phyloP scores from a whole-genome alignment of 2,113 vertebrate species.

The Pedetes capensis region DNA sequence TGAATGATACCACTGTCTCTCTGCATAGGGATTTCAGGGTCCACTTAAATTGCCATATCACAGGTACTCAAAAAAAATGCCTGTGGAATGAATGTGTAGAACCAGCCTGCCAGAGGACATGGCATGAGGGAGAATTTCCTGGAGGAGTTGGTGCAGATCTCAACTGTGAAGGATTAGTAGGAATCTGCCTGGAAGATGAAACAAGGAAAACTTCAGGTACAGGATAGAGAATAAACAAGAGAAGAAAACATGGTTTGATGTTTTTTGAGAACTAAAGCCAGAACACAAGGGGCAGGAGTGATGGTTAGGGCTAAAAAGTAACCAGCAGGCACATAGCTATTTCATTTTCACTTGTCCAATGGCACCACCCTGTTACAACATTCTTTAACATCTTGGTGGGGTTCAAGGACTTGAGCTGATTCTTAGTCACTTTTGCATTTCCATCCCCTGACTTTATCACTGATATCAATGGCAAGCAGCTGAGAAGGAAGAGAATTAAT shows the following conservation, averaged over 20 bases:
- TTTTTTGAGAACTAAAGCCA: background rate
- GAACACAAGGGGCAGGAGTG: background rate
- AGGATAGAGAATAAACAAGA: background rate
- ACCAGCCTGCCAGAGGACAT: background rate
- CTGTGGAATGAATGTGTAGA: background rate
- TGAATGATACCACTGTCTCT: background rate
- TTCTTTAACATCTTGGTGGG: background rate
- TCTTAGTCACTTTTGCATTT: background rate
- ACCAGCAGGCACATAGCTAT: background rate
- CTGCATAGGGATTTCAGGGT: background rate
- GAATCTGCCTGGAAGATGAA: background rate
- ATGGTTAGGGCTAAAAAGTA: background rate
- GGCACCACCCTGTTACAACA: background rate
- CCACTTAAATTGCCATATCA: accelerated
- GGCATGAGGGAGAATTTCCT: background rate
- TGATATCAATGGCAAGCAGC: background rate
- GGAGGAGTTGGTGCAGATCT: background rate
- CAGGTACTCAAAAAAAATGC: background rate
- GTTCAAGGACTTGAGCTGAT: background rate
- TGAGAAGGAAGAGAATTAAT: background rate
- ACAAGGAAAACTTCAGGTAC: background rate
- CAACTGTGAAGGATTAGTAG: background rate
- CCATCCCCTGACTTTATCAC: background rate
- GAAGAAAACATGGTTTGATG: background rate
- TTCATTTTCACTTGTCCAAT: background rate